These are phyloP conservation scores for Pseudopleuronectes americanus DNA, from an alignment of 2,797 vertebrate genomes.

Conservation along the genomic window DNA sequence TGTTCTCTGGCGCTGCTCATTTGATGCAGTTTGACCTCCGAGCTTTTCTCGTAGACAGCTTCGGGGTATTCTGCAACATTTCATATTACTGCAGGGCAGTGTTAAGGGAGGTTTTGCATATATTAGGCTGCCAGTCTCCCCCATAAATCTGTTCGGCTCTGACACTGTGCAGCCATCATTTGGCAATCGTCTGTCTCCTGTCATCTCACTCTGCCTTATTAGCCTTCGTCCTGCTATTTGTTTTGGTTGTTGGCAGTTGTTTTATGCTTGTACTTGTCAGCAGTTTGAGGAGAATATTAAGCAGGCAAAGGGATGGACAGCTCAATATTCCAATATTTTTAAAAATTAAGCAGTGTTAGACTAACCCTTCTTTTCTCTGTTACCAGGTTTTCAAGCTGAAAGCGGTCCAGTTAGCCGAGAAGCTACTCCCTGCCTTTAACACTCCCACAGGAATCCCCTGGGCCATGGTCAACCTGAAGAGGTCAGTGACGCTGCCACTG, in stretches of 20 bases:
- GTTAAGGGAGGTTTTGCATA: slow-evolving; percentile 40
- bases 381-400: slow-evolving; percentile 95
- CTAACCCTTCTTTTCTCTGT: slow-evolving; percentile 18
- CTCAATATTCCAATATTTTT: background rate
- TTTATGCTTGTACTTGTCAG: slow-evolving; percentile 26
- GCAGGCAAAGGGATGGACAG: background rate
- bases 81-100: slow-evolving; percentile 14
- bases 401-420: slow-evolving; percentile 95
- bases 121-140: slow-evolving; percentile 18
- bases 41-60: slow-evolving; percentile 22
- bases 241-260: slow-evolving; percentile 30
- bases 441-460: slow-evolving; percentile 98
- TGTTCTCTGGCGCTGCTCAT: slow-evolving; percentile 17
- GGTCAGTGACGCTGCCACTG: slow-evolving; percentile 77
- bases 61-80: slow-evolving; percentile 12
- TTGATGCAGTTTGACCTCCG: slow-evolving; percentile 38
- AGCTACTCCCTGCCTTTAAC: slow-evolving; percentile 97
- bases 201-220: slow-evolving; percentile 29
- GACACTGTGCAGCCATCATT: slow-evolving; percentile 37
- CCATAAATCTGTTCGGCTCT: slow-evolving; percentile 33
- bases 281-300: slow-evolving; percentile 26
- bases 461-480: slow-evolving; percentile 99
- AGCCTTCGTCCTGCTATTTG: slow-evolving; percentile 28
- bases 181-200: slow-evolving; percentile 36
- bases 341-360: background rate